Evolutionary conservation across 2,888 invertebrate species (phyloP).

Genomic region (Opisthograptis luteolata): DNA sequence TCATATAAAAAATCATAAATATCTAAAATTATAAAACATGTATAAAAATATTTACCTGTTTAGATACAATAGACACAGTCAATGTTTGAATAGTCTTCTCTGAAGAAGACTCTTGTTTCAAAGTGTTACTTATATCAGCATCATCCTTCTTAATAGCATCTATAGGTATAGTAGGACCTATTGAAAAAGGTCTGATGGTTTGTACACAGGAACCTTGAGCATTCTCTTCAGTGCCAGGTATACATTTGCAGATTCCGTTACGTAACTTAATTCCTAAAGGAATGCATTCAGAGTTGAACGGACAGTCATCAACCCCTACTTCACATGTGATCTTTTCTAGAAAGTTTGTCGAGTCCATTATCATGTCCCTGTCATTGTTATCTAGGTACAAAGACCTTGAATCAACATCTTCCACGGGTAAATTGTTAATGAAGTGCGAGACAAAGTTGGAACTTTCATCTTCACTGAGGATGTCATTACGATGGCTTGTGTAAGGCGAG

Average conservation of each 20-base stretch:
- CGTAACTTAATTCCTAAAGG: constrained; percentile 79
- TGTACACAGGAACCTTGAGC: constrained; percentile 68
- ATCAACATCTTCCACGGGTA: constrained; percentile 72
- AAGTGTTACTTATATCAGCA: constrained; percentile 46
- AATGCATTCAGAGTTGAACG: constrained; percentile 88
- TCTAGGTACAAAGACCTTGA: constrained; percentile 64
- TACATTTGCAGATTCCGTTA: constrained; percentile 90
- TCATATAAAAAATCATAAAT: too few relatives aligned
- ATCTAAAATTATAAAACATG: too few relatives aligned
- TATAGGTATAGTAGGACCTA: constrained; percentile 66
- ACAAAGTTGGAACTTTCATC: constrained; percentile 71
- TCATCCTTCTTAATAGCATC: constrained; percentile 68
- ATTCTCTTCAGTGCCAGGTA: constrained; percentile 83
- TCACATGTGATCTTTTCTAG: constrained; percentile 84
- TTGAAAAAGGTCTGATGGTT: constrained; percentile 64
- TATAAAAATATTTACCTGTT: constrained; percentile 84
- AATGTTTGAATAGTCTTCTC: constrained; percentile 86
- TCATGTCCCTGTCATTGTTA: constrained; percentile 71
- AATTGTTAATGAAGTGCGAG: constrained; percentile 69
- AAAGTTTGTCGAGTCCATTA: constrained; percentile 78
- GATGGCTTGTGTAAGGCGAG: constrained; percentile 62
- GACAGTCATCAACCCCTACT: constrained; percentile 85
- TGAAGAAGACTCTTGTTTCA: constrained; percentile 65
- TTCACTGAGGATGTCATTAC: constrained; percentile 60
- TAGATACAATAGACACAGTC: constrained; percentile 89